Base-by-base conservation (phyloP, 2,797 vertebrate genomes). In the Darevskia mixta region DNA sequence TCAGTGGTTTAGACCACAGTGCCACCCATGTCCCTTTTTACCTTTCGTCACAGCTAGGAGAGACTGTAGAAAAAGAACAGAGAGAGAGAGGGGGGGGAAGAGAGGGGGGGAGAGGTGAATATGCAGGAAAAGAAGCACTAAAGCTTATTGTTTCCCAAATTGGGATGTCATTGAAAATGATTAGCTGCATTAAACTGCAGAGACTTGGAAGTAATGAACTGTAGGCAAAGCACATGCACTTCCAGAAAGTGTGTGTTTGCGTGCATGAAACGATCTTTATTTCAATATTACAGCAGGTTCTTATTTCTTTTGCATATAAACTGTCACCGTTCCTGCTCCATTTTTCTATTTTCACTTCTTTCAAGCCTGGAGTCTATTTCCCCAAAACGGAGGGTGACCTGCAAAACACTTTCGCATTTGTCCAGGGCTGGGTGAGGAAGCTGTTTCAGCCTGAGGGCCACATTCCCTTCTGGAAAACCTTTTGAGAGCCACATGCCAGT, bases 141-240 rank as follows among this genome's bases (percentile, higher is more conserved):
- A 1, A 89, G 23, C 10, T 83, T 84, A 86, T 91, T 88, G 23
- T 90, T 91, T 58, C 83, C 79, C 49, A 75, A 90, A 0, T 81
- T 35, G 41, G 20, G 20, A 35, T 73, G 49, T 38, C 80, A 79
- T 45, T 2, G 41, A 79, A 83, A 90, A 90, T 73, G 15, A 79
- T 85, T 85, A 27, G 29, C 67, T 29, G 55, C 38, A 85, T 83
- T 87, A 66, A 79, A 79, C 18, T 29, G 35, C 32, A 38, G 81
- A 83, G 87, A 55, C 10, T 79, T 41, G 10, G 88, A 58, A 90
- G 90, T 91, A 92, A 91, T 91, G n/a, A 18, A 85, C 87, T 64
- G 1, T 73, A 20, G 1, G 27, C 5, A 91, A 45, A 82, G 61
- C 87, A 75, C 20, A 88, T 2, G 0, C 38, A 64, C 67, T 76